Evolutionary conservation across 2,888 invertebrate species (phyloP), one percentile per base, ranked within the genome.

Genomic region (Drosophila paramelanica): DNA sequence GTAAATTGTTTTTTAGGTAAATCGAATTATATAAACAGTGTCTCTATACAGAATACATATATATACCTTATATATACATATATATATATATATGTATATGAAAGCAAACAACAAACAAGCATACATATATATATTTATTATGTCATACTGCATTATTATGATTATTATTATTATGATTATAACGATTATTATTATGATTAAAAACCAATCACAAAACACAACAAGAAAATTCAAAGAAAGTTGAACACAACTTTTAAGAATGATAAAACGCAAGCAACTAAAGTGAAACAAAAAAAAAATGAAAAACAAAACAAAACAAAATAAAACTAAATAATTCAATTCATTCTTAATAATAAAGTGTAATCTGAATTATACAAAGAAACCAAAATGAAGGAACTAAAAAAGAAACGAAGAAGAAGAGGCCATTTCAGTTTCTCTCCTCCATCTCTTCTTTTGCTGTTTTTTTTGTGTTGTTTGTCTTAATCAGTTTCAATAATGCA

Each of bases 271-370:
- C 51, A 65, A 64, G 53, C 57, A 75, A 75, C 59, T 72, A 74
- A 67, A 72, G 49, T 36, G 75, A 72, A 71, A 61, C 17, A 17
- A 61, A 70, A 67, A 69, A 67, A 73, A 65, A 66, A 31, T 47
- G 58, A 55, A 64, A 65, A 62, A 53, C 20, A 43, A 57, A 62
- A 66, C 17, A 53, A 68, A 67, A 17, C 17, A 17, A 69, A 60
- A 52, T 55, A 74, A 72, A 73, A 77, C 73, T 79, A 72, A 87
- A 79, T 84, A 89, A 90, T 89, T 90, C 89, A 90, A 90, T 90
- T 90, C 89, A 90, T 90, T 90, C 90, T 90, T 90, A 90, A 90
- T 79, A 66, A 90, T 89, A 90, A 90, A 90, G 75, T 90, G 89
- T 90, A 90, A 86, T 90, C 90, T 90, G 90, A 90, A 90, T 90